Conservation (phyloP, 2,888 invertebrate species). For the Pristionchus entomophagus region DNA sequence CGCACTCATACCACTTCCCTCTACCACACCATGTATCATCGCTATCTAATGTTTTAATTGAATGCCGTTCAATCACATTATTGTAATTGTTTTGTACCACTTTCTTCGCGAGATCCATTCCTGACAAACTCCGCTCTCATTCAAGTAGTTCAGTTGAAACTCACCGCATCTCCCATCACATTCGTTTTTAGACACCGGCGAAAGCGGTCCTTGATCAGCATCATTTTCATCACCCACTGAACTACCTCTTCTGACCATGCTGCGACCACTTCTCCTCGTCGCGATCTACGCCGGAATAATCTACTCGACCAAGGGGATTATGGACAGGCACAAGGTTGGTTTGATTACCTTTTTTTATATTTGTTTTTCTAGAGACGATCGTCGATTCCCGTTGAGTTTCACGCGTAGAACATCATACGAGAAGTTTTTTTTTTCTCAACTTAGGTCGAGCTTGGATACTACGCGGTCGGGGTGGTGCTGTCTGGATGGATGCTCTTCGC, state of each 20-base stretch:
- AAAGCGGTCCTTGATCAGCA: not conserved
- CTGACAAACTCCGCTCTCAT: not conserved
- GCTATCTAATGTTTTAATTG: not conserved
- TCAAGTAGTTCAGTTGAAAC: too few relatives aligned
- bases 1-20: not conserved
- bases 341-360: too few relatives aligned
- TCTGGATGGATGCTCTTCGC: conserved; percentile 17
- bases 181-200: too few relatives aligned
- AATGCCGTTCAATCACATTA: not conserved
- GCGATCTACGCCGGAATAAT: conserved; percentile 10
- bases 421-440: too few relatives aligned
- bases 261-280: not conserved
- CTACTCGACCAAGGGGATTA: not conserved
- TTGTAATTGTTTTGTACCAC: not conserved
- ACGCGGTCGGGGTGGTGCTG: conserved; percentile 1
- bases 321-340: not conserved
- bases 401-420: too few relatives aligned
- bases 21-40: not conserved
- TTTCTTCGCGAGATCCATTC: not conserved
- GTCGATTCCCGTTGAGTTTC: too few relatives aligned
- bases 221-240: not conserved
- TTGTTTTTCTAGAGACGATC: too few relatives aligned
- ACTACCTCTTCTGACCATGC: not conserved
- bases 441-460: too few relatives aligned
- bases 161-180: too few relatives aligned